Evolutionary conservation across 1,140 invertebrate genomes (phyloP).

Genomic region (Rhynchophorus ferrugineus): DNA sequence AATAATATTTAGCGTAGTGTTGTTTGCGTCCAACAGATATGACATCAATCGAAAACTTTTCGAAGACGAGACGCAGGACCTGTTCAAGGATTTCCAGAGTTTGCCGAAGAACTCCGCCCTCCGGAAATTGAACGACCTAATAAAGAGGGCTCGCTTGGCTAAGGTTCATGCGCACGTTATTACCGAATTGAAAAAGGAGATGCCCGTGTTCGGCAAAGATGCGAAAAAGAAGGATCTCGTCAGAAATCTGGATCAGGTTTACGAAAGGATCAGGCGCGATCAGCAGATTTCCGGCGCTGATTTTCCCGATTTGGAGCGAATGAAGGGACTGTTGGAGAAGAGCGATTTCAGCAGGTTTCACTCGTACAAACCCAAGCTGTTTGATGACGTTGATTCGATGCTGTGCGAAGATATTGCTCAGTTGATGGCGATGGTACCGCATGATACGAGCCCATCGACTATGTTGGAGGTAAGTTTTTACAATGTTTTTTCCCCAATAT

Average conservation of each 20-base stretch:
- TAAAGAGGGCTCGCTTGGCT: constrained; percentile 67
- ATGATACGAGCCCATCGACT: constrained; percentile 40
- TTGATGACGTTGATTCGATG: constrained; percentile 71
- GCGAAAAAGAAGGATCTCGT: constrained; percentile 82
- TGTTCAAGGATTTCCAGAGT: constrained; percentile 65
- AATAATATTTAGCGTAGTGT: too few species aligned
- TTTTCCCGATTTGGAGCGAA: constrained; percentile 69
- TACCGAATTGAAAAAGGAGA: constrained; percentile 51
- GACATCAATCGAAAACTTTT: constrained; percentile 57
- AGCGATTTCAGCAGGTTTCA: constrained; percentile 76
- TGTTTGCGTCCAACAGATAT: constrained; percentile 7
- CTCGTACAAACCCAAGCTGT: constrained; percentile 56
- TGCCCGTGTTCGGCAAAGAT: constrained; percentile 65
- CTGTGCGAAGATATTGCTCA: constrained; percentile 64
- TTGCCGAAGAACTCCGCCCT: constrained; percentile 69
- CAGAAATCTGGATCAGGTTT: constrained; percentile 64
- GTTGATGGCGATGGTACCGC: constrained; percentile 64
- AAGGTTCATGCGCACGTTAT: constrained; percentile 85
- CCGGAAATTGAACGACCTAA: constrained; percentile 72
- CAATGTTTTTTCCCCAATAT: neutral
- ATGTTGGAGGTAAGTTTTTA: constrained; percentile 33
- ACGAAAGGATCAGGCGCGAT: constrained; percentile 61
- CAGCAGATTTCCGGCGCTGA: constrained; percentile 66
- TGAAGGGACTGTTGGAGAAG: constrained; percentile 65
- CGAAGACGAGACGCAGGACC: constrained; percentile 68